Percentiles rank a stretch among this genome's conserved stretches.
phyloP scores from a whole-genome alignment of 2,888 invertebrate species.

The Microdon myrmicae region DNA sequence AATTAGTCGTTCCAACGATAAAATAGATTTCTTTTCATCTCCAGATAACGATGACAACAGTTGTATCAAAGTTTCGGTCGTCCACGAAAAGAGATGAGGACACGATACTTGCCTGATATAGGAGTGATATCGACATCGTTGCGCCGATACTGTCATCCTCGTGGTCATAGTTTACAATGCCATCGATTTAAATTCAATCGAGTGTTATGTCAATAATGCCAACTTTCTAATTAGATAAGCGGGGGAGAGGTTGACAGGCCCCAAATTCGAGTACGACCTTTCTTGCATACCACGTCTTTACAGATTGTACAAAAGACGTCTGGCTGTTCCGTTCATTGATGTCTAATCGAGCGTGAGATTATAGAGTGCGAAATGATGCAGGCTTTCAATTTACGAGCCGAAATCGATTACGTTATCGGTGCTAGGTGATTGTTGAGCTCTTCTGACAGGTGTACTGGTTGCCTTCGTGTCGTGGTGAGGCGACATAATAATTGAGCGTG shows the following conservation, averaged over 20 bases:
- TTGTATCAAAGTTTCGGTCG: conserved; percentile 5
- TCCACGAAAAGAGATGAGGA: background rate
- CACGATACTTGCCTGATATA: conserved; percentile 31
- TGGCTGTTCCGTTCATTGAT: conserved; percentile 28
- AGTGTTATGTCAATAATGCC: conserved; percentile 37
- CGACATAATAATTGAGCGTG: too few species aligned
- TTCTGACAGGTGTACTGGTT: background rate
- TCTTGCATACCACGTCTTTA: background rate
- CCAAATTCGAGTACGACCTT: background rate
- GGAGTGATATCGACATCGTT: conserved; percentile 23
- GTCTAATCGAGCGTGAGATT: conserved; percentile 47
- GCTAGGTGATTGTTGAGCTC: background rate
- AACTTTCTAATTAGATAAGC: conserved; percentile 35
- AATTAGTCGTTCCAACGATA: conserved; percentile 50
- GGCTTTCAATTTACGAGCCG: conserved; percentile 30
- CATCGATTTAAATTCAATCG: conserved; percentile 49
- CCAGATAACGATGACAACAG: conserved; percentile 32
- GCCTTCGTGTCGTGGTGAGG: too few species aligned
- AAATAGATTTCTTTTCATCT: conserved; percentile 24
- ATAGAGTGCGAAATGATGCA: conserved; percentile 23
- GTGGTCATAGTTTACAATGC: conserved; percentile 1
- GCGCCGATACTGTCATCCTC: background rate
- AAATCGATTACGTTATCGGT: conserved; percentile 1
- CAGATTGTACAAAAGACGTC: conserved; percentile 9
- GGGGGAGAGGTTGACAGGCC: conserved; percentile 5